phyloP scores from a whole-genome alignment of 1,140 invertebrate species.

The Camponotus vicinus region DNA sequence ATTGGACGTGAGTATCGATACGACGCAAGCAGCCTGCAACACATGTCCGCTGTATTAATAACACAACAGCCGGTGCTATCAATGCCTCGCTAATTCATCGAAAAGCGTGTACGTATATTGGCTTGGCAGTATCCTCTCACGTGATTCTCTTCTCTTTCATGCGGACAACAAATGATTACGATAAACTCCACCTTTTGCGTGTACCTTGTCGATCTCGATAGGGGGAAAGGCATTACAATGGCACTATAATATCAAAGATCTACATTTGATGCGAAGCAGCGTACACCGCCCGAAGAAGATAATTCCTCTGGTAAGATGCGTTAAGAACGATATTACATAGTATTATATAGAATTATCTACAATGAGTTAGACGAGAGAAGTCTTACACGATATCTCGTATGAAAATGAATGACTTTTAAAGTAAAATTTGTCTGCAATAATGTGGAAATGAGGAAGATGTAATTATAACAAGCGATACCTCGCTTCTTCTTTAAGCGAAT shows the following conservation, averaged over 20 bases:
- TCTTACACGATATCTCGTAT: not conserved
- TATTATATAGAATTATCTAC: constrained; percentile 22
- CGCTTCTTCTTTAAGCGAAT: constrained; percentile 31
- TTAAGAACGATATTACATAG: constrained; percentile 28
- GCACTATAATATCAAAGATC: constrained; percentile 30
- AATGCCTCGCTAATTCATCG: constrained; percentile 76
- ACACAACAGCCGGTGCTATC: constrained; percentile 74
- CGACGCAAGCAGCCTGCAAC: constrained; percentile 71
- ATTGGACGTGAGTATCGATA: constrained; percentile 81
- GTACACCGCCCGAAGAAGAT: not conserved
- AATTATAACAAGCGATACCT: constrained; percentile 50
- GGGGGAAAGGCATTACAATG: constrained; percentile 10
- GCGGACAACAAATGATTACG: constrained; percentile 15
- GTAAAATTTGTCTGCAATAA: not conserved
- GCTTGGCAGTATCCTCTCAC: constrained; percentile 3
- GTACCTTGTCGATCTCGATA: constrained; percentile 26
- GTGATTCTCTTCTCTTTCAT: not conserved
- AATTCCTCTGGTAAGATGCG: constrained; percentile 27
- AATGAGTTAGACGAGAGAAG: constrained; percentile 23
- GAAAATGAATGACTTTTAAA: constrained; percentile 15
- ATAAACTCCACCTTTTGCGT: constrained; percentile 51
- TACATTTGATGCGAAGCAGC: constrained; percentile 14
- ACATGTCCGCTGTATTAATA: constrained; percentile 78
- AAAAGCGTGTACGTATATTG: constrained; percentile 41
- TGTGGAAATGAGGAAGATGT: not conserved